Percentiles rank a stretch among this genome's conserved stretches.
Evolutionary conservation across 2,797 vertebrate species (phyloP).

Genomic region (Hypotaenidia okinawae): DNA sequence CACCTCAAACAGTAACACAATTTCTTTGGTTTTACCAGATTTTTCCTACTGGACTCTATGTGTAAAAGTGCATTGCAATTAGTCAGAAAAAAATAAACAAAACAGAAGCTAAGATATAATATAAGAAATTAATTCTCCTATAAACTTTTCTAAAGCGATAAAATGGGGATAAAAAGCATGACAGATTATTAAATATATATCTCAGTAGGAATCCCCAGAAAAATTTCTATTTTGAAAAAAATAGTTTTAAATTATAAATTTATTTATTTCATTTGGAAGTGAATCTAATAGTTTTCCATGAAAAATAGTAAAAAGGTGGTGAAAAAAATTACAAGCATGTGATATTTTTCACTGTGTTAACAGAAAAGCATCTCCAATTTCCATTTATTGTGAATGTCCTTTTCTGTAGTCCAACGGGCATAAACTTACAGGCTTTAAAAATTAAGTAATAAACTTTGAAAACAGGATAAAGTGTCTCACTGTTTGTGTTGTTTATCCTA

Average conservation of each 20-base stretch:
- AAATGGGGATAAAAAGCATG: neutral
- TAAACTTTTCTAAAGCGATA: neutral
- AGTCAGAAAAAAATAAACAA: neutral
- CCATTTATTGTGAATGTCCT: neutral
- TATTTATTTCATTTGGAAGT: neutral
- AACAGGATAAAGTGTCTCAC: neutral
- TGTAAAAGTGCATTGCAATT: neutral
- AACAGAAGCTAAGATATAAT: neutral
- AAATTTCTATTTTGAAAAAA: neutral
- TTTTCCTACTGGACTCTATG: neutral
- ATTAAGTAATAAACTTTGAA: neutral
- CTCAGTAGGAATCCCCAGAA: neutral
- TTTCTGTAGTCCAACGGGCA: neutral
- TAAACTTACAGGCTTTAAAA: neutral
- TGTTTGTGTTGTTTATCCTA: neutral
- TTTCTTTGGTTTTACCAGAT: neutral
- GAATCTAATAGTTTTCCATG: neutral
- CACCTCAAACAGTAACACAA: neutral
- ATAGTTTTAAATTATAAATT: neutral
- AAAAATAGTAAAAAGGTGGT: neutral
- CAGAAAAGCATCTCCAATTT: neutral
- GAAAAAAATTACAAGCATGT: neutral
- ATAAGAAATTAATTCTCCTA: neutral
- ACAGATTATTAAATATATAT: neutral
- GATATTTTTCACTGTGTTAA: neutral